Evolutionary conservation across 2,113 vertebrate species (phyloP).

Genomic region (Polypterus senegalus): DNA sequence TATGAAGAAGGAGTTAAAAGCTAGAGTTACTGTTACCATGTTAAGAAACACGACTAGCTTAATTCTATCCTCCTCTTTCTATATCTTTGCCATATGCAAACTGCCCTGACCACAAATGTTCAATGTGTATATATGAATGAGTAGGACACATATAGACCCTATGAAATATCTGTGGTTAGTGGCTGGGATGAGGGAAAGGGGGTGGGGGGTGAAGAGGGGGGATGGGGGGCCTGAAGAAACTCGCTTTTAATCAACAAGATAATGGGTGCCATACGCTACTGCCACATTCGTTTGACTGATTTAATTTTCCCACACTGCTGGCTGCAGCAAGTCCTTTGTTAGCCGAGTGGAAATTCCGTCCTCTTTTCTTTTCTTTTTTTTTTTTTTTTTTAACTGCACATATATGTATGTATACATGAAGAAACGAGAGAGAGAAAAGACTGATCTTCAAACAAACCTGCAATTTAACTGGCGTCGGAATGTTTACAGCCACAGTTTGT

Average conservation of each 20-base stretch:
- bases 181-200: constrained; percentile 38
- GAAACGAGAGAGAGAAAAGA: constrained; percentile 20
- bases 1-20: constrained; percentile 30
- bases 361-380: constrained; percentile 14
- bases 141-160: constrained; percentile 41
- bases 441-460: constrained; percentile 49
- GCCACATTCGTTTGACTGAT: constrained; percentile 32
- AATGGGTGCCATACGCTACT: constrained; percentile 55
- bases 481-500: constrained; percentile 53
- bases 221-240: constrained; percentile 38
- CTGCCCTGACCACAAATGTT: constrained; percentile 52
- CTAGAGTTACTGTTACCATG: constrained; percentile 19
- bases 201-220: constrained; percentile 24
- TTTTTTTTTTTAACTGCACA: constrained; percentile 13
- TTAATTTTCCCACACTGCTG: constrained; percentile 27
- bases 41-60: constrained; percentile 19
- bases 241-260: constrained; percentile 73
- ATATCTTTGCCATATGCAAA: constrained; percentile 44
- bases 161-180: constrained; percentile 62
- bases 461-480: constrained; percentile 56
- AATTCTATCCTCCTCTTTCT: constrained; percentile 27
- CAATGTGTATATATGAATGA: constrained; percentile 41
- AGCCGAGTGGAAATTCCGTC: constrained; percentile 29
- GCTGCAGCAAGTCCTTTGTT: constrained; percentile 19
- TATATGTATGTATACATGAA: constrained; percentile 22